A percentile compares a stretch with the other conserved stretches of the same genome.
Conservation (phyloP, 2,797 vertebrate genomes). For the Oryzias sinensis region DNA sequence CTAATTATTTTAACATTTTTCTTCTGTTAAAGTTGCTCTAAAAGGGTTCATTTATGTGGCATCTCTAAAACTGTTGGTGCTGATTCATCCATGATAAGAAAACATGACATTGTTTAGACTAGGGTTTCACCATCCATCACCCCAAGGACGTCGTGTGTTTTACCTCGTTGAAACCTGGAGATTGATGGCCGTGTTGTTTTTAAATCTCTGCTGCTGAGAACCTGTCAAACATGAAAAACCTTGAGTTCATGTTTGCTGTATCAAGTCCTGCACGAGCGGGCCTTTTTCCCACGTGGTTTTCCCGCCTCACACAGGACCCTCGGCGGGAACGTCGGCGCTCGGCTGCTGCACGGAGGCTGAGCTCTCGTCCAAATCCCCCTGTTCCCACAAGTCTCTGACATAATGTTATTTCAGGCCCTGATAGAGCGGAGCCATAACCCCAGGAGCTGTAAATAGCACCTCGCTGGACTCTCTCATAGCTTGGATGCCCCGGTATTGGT, state of each 20-base stretch:
- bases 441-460: conserved; percentile 52
- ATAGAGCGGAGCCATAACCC: conserved; percentile 53
- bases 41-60: too few relatives aligned
- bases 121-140: not conserved
- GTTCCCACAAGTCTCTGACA: conserved; percentile 67
- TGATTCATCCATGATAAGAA: not conserved
- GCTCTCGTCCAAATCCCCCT: conserved; percentile 20
- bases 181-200: conserved; percentile 19
- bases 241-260: conserved; percentile 11
- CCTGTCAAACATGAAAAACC: conserved; percentile 5
- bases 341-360: conserved; percentile 8
- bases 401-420: conserved; percentile 67
- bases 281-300: conserved; percentile 26
- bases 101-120: conserved; percentile 28
- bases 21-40: too few relatives aligned
- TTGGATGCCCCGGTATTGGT: conserved; percentile 40
- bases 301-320: conserved; percentile 6
- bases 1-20: too few relatives aligned
- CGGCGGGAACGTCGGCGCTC: conserved; percentile 31
- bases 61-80: conserved; percentile 5
- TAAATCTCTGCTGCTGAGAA: conserved; percentile 7
- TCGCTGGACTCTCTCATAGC: conserved; percentile 43
- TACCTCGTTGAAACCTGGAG: conserved; percentile 5
- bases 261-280: conserved; percentile 1
- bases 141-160: conserved; percentile 4